Conservation (phyloP, 30 jellyfish, hydroid and myxozoan genomes). For the Catostylus mosaicus region DNA sequence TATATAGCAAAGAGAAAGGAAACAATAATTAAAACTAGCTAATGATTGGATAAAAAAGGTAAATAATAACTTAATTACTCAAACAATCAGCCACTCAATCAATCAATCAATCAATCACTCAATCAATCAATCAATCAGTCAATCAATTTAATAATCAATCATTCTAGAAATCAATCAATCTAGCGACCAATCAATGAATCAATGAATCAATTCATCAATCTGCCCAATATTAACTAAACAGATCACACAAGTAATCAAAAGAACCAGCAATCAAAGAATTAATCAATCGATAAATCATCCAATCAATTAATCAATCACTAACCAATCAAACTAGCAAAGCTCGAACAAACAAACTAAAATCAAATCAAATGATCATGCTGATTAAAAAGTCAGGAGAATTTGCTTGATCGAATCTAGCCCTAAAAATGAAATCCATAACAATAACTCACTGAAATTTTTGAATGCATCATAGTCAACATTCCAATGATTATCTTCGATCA, state of each 20-base stretch:
- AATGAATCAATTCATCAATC: neutral
- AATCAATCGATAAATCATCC: neutral
- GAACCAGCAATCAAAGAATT: neutral
- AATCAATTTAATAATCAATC: neutral
- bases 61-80: neutral
- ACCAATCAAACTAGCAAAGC: neutral
- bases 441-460: constrained; percentile 49
- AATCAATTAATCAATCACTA: neutral
- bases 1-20: too few relatives aligned
- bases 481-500: constrained; percentile 71
- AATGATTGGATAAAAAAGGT: too few relatives aligned
- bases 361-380: neutral
- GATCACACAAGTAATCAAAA: too few relatives aligned
- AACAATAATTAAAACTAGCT: too few relatives aligned
- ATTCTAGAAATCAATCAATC: neutral
- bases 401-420: neutral
- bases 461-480: constrained; percentile 49
- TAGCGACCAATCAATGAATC: neutral
- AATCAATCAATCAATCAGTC: constrained; percentile 2
- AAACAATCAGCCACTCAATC: neutral
- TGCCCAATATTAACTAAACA: too few relatives aligned
- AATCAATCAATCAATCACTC: neutral
- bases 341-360: neutral
- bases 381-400: neutral
- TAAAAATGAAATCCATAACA: neutral